A percentile compares a stretch with the other conserved stretches of the same genome.
These are phyloP conservation scores for Coremacera marginata DNA, from an alignment of 2,888 invertebrate species.

Conservation along the genomic window DNA sequence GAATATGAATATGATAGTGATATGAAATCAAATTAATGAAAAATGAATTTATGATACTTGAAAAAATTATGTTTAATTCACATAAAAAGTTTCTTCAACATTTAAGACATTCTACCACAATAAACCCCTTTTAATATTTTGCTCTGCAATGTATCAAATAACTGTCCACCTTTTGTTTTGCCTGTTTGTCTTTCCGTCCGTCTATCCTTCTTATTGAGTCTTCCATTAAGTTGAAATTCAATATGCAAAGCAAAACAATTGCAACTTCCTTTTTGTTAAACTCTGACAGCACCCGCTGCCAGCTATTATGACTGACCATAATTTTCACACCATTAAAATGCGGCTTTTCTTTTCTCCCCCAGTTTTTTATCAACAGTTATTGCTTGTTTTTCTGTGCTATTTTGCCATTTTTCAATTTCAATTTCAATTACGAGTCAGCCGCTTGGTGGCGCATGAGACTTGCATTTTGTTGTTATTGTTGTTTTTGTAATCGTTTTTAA, in stretches of 20 bases:
- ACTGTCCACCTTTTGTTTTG: not conserved
- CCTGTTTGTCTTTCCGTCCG: not conserved
- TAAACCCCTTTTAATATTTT: too few species aligned
- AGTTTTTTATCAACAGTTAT: not conserved
- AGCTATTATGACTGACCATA: not conserved
- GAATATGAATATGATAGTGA: too few species aligned
- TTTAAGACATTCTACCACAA: too few species aligned
- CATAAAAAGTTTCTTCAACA: too few species aligned
- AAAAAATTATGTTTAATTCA: too few species aligned
- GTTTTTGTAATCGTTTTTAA: too few species aligned
- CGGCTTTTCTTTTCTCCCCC: not conserved
- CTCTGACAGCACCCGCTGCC: not conserved
- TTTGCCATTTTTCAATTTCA: constrained; percentile 6
- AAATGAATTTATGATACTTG: too few species aligned
- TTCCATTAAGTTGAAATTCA: not conserved
- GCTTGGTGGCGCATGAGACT: not conserved
- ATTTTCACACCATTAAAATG: constrained; percentile 19
- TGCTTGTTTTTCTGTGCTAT: not conserved
- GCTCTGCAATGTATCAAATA: not conserved
- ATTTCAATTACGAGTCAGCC: not conserved
- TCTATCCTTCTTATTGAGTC: not conserved
- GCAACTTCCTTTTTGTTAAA: not conserved
- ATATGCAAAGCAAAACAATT: not conserved
- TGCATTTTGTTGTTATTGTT: not conserved
- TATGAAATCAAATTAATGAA: too few species aligned